Conservation (phyloP, 2,888 invertebrate genomes). For the Cordilura impudica region DNA sequence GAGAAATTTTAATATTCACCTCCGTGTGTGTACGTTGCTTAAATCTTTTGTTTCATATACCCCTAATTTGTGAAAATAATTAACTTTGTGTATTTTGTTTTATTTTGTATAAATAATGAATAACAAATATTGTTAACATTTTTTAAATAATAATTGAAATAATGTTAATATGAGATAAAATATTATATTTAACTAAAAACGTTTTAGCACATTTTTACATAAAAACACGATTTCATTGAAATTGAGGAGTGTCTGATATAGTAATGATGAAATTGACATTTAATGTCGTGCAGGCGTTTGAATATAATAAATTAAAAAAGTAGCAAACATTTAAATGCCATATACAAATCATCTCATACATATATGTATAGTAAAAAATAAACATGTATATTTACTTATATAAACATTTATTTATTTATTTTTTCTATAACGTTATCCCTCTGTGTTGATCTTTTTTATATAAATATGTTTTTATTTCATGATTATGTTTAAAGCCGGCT, state of each 20-base stretch:
- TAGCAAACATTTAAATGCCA: constrained; percentile 54
- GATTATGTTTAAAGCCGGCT: constrained; percentile 29
- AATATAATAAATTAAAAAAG: constrained; percentile 47
- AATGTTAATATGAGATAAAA: not conserved
- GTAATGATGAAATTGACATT: constrained; percentile 60
- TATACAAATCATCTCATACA: constrained; percentile 8
- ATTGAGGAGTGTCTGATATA: constrained; percentile 42
- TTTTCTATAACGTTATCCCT: constrained; percentile 17
- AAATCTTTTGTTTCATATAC: constrained; percentile 49
- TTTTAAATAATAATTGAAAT: not conserved
- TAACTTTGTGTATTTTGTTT: not conserved
- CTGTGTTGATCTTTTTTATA: not conserved
- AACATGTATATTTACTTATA: not conserved
- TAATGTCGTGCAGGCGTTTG: constrained; percentile 54
- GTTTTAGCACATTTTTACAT: not conserved
- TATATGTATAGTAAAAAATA: not conserved
- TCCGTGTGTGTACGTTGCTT: constrained; percentile 24
- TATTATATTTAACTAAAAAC: not conserved
- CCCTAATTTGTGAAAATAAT: not conserved
- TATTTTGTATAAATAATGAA: not conserved
- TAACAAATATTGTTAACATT: not conserved
- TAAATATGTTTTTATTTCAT: not conserved
- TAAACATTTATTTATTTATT: not conserved
- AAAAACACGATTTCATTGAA: constrained; percentile 3
- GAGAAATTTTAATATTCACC: not conserved